phyloP scores from a whole-genome alignment of 2,113 vertebrate genomes.

The Pipra filicauda region DNA sequence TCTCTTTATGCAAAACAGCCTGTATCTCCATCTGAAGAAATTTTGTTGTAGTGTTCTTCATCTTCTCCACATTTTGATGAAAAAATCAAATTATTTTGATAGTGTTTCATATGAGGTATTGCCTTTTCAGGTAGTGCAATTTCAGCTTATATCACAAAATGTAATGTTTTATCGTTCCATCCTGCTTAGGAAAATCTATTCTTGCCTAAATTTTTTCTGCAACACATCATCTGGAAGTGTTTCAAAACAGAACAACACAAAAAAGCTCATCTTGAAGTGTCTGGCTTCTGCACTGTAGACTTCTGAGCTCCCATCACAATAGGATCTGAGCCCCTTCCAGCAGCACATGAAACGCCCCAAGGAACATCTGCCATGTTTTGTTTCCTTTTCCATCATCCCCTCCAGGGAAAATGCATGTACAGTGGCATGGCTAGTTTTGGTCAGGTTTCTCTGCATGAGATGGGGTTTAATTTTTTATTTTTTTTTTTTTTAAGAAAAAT shows the following conservation, averaged over 20 bases:
- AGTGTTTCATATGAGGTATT: conserved; percentile 25
- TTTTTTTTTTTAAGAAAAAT: background rate
- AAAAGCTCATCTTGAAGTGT: conserved; percentile 53
- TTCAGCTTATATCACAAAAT: conserved; percentile 11
- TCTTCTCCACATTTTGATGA: conserved; percentile 10
- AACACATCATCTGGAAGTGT: conserved; percentile 43
- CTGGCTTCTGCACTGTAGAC: background rate
- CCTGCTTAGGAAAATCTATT: conserved; percentile 38
- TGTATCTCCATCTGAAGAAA: conserved; percentile 32
- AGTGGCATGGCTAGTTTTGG: background rate
- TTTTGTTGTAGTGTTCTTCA: conserved; percentile 23
- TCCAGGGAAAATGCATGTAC: background rate
- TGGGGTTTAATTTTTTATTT: background rate
- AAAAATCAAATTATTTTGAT: conserved; percentile 27
- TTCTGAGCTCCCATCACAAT: background rate
- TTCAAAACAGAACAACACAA: conserved; percentile 56
- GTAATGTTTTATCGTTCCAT: conserved; percentile 48
- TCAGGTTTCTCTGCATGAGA: background rate
- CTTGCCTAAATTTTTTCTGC: conserved; percentile 48
- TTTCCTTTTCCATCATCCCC: background rate
- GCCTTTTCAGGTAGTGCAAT: conserved; percentile 24
- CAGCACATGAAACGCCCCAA: background rate
- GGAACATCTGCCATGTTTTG: background rate
- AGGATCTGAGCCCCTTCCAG: background rate
- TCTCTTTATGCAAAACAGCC: background rate